phyloP scores from a whole-genome alignment of 2,888 invertebrate genomes.

The Stegophylla sp. region DNA sequence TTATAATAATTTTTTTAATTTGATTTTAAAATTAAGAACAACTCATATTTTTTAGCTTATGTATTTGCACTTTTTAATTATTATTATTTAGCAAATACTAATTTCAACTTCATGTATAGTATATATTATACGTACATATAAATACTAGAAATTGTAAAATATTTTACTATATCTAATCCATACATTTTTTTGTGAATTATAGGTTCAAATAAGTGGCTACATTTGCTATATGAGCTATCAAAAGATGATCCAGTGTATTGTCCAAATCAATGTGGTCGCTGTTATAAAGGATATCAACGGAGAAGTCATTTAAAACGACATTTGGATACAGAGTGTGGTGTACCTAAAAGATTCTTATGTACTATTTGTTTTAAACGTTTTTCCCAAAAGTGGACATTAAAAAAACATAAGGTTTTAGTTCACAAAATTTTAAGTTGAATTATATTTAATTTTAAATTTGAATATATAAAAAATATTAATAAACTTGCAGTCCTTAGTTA shows the following conservation, averaged over 20 bases:
- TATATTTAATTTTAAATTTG: background rate
- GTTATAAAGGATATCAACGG: slow-evolving; percentile 68
- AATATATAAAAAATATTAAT: no score
- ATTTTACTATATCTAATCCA: background rate
- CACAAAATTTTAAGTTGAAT: slow-evolving; percentile 62
- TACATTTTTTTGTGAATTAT: background rate
- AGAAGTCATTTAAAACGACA: slow-evolving; percentile 66
- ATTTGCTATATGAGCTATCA: slow-evolving; percentile 41
- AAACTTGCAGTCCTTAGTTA: no score
- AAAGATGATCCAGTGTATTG: slow-evolving; percentile 51
- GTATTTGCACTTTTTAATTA: no score
- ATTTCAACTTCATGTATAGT: no score
- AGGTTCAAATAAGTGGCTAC: slow-evolving; percentile 52
- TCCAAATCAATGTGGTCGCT: slow-evolving; percentile 70
- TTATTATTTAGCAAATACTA: no score
- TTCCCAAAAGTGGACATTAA: slow-evolving; percentile 67
- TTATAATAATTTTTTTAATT: no score
- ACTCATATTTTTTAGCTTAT: no score
- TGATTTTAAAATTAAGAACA: no score
- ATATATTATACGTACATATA: no score
- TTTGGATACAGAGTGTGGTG: slow-evolving; percentile 65
- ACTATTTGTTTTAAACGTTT: slow-evolving; percentile 63
- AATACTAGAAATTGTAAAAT: no score
- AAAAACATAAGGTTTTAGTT: slow-evolving; percentile 65
- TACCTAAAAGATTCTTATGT: slow-evolving; percentile 42